Conservation (phyloP, 2,888 invertebrate species). For the Sphinx pinastri region DNA sequence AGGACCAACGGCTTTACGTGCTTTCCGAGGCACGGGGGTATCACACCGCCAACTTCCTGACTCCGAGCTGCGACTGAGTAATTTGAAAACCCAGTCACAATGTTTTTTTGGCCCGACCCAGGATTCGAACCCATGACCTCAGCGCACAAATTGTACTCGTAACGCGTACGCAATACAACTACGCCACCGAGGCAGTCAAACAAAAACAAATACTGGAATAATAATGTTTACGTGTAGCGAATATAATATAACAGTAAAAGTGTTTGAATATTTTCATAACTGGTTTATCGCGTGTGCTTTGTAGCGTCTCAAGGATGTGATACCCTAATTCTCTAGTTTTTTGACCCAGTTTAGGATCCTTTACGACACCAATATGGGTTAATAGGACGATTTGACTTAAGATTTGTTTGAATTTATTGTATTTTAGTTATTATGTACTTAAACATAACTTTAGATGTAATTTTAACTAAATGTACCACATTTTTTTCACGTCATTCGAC, state of each 20-base stretch:
- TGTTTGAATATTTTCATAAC: background rate
- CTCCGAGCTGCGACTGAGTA: too few relatives aligned
- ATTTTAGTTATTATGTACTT: background rate
- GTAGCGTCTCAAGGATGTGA: background rate
- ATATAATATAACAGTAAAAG: background rate
- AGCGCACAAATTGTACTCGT: too few relatives aligned
- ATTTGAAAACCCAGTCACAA: too few relatives aligned
- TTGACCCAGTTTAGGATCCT: conserved; percentile 9
- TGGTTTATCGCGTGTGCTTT: conserved; percentile 13
- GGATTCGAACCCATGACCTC: too few relatives aligned
- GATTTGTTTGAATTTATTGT: background rate
- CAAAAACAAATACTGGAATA: background rate
- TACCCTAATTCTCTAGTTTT: background rate
- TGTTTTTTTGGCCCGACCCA: too few relatives aligned
- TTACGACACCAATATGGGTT: background rate
- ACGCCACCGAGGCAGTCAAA: too few relatives aligned
- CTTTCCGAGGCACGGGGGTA: too few relatives aligned
- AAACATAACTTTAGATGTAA: background rate
- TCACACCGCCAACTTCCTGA: too few relatives aligned
- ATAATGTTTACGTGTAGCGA: background rate
- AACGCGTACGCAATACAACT: too few relatives aligned
- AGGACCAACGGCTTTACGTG: too few relatives aligned
- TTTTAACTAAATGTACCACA: too few relatives aligned
- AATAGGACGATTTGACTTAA: background rate
- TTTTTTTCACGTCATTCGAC: too few relatives aligned